These are phyloP conservation scores for Lasioglossum calceatum DNA, from an alignment of 2,888 invertebrate species.

Conservation along the genomic window DNA sequence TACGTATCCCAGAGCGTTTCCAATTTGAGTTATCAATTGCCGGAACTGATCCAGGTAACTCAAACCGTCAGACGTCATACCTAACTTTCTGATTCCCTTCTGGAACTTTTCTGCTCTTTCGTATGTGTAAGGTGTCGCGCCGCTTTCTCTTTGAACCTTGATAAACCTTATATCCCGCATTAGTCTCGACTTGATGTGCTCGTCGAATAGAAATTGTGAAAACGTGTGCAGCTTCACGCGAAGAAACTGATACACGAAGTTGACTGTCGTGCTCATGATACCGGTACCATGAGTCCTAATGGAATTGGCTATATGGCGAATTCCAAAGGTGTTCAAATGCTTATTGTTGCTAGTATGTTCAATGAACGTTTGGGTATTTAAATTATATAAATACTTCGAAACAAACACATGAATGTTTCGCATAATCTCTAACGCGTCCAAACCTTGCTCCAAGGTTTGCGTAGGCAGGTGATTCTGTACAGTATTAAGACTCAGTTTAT, in stretches of 20 bases:
- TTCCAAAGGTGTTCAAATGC: conserved; percentile 97
- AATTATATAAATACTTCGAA: conserved; percentile 96
- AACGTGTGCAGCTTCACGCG: conserved; percentile 96
- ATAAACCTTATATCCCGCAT: conserved; percentile 95
- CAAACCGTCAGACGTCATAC: conserved; percentile 91
- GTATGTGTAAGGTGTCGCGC: conserved; percentile 91
- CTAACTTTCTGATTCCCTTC: conserved; percentile 94
- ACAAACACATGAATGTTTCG: conserved; percentile 98
- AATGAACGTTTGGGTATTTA: conserved; percentile 98
- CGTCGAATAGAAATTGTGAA: conserved; percentile 98
- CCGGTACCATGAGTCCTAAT: conserved; percentile 98
- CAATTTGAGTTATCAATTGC: conserved; percentile 96
- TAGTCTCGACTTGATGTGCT: conserved; percentile 97
- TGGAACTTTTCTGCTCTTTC: conserved; percentile 97
- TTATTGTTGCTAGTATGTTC: conserved; percentile 96
- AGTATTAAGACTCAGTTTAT: conserved; percentile 92
- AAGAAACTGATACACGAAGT: conserved; percentile 97
- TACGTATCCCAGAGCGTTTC: conserved; percentile 98
- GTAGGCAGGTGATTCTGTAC: conserved; percentile 98
- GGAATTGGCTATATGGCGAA: conserved; percentile 97
- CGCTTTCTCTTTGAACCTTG: conserved; percentile 87
- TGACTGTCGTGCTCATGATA: conserved; percentile 97
- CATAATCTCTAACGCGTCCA: conserved; percentile 99
- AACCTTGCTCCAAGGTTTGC: conserved; percentile 98
- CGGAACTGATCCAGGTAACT: conserved; percentile 97